Percentiles rank a stretch among this genome's conserved stretches.
These are phyloP conservation scores for Cheilosia vernalis DNA, from an alignment of 2,888 invertebrate genomes.

Conservation along the genomic window DNA sequence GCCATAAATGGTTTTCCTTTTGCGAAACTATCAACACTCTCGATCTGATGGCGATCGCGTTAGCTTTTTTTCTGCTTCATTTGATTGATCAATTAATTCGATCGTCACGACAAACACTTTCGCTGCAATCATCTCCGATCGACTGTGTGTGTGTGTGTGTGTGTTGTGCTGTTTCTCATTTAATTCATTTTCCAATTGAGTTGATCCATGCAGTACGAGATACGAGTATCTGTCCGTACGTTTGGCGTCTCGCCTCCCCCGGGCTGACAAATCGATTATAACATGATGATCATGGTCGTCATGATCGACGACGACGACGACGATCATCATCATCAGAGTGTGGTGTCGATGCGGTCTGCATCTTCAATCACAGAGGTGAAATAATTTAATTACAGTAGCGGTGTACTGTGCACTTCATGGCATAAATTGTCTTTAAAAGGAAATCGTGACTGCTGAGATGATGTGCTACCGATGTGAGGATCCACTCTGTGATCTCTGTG, in stretches of 20 bases:
- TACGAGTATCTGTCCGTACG: not conserved
- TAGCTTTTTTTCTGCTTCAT: conserved; percentile 26
- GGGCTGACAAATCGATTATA: conserved; percentile 70
- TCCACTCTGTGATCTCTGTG: conserved; percentile 10
- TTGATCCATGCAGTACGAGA: conserved; percentile 43
- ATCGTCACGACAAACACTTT: conserved; percentile 73
- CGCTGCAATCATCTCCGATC: conserved; percentile 45
- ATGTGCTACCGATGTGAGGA: conserved; percentile 34
- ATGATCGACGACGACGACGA: conserved; percentile 1
- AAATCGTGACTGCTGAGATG: conserved; percentile 62
- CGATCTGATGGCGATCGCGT: conserved; percentile 27
- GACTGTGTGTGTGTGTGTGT: conserved; percentile 1
- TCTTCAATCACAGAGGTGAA: conserved; percentile 65
- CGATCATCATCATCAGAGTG: conserved; percentile 14
- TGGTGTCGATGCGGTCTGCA: conserved; percentile 55
- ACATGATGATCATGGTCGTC: conserved; percentile 59
- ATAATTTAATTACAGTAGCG: conserved; percentile 72
- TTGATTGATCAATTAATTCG: conserved; percentile 73
- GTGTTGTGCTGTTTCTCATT: conserved; percentile 40
- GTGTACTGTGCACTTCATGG: conserved; percentile 64
- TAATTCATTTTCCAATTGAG: conserved; percentile 64
- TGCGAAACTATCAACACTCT: conserved; percentile 53
- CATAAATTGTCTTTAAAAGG: conserved; percentile 68
- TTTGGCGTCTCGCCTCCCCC: conserved; percentile 3
- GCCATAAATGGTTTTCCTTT: conserved; percentile 46